phyloP scores from a whole-genome alignment of 2,113 vertebrate species.

The Sus scrofa region DNA sequence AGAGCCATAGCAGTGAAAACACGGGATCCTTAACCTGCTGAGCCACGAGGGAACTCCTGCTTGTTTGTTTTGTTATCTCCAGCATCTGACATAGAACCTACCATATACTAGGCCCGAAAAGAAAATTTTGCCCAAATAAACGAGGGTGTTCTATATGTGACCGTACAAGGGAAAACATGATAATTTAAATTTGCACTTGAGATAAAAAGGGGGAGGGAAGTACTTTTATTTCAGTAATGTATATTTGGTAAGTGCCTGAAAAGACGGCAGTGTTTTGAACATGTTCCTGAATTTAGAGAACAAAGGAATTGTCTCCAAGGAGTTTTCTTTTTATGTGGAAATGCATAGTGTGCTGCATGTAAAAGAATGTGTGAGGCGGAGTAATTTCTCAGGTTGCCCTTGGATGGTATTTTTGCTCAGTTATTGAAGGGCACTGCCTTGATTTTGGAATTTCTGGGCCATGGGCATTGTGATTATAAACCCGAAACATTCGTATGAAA shows the following conservation, averaged over 20 bases:
- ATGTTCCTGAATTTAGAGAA: constrained; percentile 13
- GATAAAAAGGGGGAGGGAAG: background rate
- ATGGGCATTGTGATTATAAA: constrained; percentile 4
- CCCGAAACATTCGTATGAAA: constrained; percentile 10
- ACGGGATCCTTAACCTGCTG: too few relatives aligned
- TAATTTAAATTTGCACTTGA: constrained; percentile 19
- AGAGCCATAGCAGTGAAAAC: too few relatives aligned
- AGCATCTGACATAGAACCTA: constrained; percentile 5
- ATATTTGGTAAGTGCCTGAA: background rate
- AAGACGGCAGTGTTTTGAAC: background rate
- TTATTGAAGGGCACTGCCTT: background rate
- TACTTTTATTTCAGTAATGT: background rate
- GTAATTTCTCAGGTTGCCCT: background rate
- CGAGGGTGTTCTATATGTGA: background rate
- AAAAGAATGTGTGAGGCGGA: background rate
- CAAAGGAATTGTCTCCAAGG: background rate
- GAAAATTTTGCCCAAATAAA: background rate
- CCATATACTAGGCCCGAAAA: background rate
- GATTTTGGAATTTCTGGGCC: constrained; percentile 48
- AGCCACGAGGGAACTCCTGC: too few relatives aligned
- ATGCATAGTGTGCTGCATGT: background rate
- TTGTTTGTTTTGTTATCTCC: background rate
- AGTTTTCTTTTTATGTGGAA: background rate
- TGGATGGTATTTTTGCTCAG: background rate
- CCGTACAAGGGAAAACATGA: background rate